phyloP scores from a whole-genome alignment of 1,140 invertebrate genomes.

The Zaprionus kolodkinae region DNA sequence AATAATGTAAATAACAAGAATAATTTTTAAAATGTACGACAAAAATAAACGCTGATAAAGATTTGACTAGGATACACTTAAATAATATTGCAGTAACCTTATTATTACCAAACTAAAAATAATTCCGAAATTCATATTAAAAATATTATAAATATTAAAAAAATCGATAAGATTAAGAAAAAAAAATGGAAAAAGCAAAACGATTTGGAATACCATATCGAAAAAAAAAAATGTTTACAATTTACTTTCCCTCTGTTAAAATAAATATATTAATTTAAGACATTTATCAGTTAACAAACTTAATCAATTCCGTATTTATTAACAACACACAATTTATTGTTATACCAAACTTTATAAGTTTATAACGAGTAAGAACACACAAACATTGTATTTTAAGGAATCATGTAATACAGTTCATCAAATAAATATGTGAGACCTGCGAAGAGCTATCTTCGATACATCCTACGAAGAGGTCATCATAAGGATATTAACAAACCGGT shows the following conservation, averaged over 20 bases:
- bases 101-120: constrained; percentile 5
- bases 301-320: constrained; percentile 1
- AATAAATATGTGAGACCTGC: background rate
- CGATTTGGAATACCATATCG: background rate
- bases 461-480: background rate
- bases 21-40: too few species aligned
- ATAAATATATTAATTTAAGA: background rate
- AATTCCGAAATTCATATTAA: constrained; percentile 7
- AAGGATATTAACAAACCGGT: background rate
- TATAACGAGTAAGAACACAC: background rate
- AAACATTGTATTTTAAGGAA: too few species aligned
- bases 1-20: too few species aligned
- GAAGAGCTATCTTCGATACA: background rate
- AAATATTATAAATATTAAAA: background rate
- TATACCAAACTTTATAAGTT: background rate
- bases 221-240: background rate
- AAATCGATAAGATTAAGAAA: background rate
- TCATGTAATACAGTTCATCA: background rate
- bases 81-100: background rate
- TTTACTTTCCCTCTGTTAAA: background rate
- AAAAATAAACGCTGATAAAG: too few species aligned
- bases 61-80: too few species aligned
- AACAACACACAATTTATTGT: constrained; percentile 3
- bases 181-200: constrained; percentile 1
- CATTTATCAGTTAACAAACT: background rate